Evolutionary conservation across 2,797 vertebrate genomes (phyloP).

Genomic region (Nothura maculosa): DNA sequence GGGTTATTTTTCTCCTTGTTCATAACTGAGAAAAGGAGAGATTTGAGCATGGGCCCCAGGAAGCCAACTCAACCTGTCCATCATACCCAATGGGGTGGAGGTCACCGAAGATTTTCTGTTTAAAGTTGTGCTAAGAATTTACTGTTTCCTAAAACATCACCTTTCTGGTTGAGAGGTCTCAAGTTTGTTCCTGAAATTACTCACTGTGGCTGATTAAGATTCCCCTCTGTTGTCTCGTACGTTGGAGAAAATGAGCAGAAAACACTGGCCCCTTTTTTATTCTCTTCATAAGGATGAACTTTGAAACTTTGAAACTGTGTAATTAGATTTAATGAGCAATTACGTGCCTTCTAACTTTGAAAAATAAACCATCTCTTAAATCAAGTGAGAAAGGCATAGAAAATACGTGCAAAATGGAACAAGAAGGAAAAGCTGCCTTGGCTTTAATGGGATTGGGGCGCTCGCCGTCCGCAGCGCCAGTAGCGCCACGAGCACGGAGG

Average conservation of each 20-base stretch:
- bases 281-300: background rate
- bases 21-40: background rate
- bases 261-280: background rate
- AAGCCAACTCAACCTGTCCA: background rate
- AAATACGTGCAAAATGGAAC: background rate
- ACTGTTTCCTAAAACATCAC: background rate
- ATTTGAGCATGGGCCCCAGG: background rate
- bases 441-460: background rate
- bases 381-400: background rate
- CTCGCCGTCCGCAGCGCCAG: background rate
- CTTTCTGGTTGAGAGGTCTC: background rate
- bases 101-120: background rate
- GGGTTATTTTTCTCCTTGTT: background rate
- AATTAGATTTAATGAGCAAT: background rate
- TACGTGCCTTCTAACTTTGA: background rate
- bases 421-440: background rate
- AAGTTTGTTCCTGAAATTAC: background rate
- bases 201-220: background rate
- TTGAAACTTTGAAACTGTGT: background rate
- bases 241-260: background rate
- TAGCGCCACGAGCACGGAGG: too few relatives aligned
- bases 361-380: background rate
- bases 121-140: background rate
- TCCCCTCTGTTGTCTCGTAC: accelerated
- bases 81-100: background rate